Percentiles rank a stretch among this genome's conserved stretches.
These are phyloP conservation scores for Karalla daura DNA, from an alignment of 2,797 vertebrate species.

Conservation along the genomic window DNA sequence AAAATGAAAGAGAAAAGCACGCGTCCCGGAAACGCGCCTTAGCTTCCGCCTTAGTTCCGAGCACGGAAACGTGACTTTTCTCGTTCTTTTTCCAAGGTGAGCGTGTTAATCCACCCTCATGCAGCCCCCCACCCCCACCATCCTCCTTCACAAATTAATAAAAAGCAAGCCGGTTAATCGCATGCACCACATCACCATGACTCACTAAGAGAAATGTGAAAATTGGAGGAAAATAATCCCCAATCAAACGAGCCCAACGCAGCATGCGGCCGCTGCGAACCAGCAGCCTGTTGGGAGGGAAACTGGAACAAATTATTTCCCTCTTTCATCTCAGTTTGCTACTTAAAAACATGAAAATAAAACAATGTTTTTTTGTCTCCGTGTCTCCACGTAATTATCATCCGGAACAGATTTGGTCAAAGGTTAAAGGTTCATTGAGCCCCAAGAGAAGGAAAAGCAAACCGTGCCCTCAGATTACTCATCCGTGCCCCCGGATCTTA, in stretches of 20 bases:
- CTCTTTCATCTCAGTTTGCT: too few species aligned
- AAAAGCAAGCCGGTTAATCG: background rate
- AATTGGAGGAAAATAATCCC: background rate
- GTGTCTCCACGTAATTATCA: too few species aligned
- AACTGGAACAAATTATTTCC: background rate
- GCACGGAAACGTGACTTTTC: conserved; percentile 13
- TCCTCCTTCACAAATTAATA: background rate
- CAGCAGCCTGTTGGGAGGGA: background rate
- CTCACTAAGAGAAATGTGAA: background rate
- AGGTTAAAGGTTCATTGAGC: too few species aligned
- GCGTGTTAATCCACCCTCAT: background rate
- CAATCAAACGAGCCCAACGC: background rate
- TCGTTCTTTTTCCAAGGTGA: conserved; percentile 23
- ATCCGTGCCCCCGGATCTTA: too few species aligned
- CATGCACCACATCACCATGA: background rate
- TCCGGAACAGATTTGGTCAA: too few species aligned
- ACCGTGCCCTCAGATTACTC: too few species aligned
- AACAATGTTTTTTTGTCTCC: too few species aligned
- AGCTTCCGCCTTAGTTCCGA: background rate
- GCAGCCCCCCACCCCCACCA: background rate
- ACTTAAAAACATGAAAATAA: too few species aligned
- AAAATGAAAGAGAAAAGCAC: conserved; percentile 5
- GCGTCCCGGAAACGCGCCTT: background rate
- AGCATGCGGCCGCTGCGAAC: background rate
- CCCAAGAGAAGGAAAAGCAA: too few species aligned